A percentile compares a stretch with the other conserved stretches of the same genome.
These are phyloP conservation scores for Aplysina aerophoba DNA, from an alignment of 37 sponge, comb jelly and placozoan genomes.

Conservation along the genomic window DNA sequence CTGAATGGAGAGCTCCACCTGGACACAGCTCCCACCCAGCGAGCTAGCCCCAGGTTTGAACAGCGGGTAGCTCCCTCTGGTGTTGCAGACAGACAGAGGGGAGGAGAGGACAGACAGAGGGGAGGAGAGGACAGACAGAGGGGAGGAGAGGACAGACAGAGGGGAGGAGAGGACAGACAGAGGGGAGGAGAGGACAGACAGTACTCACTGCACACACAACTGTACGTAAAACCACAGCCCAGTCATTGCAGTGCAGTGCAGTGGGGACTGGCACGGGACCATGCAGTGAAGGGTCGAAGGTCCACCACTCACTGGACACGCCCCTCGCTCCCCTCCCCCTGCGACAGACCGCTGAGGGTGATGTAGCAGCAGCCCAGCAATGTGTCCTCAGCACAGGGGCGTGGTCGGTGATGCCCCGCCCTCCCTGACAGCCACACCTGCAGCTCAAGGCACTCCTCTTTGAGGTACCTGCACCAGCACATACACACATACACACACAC, in stretches of 20 bases:
- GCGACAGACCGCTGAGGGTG: slow-evolving; percentile 13
- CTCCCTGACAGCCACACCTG: slow-evolving; percentile 68
- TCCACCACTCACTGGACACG: too few species aligned
- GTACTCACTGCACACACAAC: too few species aligned
- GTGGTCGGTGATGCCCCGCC: not conserved
- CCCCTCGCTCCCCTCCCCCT: too few species aligned
- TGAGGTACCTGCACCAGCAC: slow-evolving; percentile 68
- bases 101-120: too few species aligned
- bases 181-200: too few species aligned
- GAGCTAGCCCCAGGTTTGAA: slow-evolving; percentile 69
- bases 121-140: too few species aligned
- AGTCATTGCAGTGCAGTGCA: too few species aligned
- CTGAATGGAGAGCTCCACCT: slow-evolving; percentile 39
- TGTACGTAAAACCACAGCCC: too few species aligned
- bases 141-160: too few species aligned
- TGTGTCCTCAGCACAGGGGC: slow-evolving; percentile 53
- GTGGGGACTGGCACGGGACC: too few species aligned
- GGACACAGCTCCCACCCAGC: slow-evolving; percentile 35
- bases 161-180: too few species aligned
- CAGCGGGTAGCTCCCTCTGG: slow-evolving; percentile 60
- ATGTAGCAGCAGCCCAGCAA: slow-evolving; percentile 62
- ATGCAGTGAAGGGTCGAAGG: not conserved
- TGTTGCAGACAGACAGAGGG: not conserved
- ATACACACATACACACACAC: not conserved
- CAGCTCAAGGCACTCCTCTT: slow-evolving; percentile 79